Base-by-base conservation (phyloP, 1,140 invertebrate species). In the Drosophila teissieri region DNA sequence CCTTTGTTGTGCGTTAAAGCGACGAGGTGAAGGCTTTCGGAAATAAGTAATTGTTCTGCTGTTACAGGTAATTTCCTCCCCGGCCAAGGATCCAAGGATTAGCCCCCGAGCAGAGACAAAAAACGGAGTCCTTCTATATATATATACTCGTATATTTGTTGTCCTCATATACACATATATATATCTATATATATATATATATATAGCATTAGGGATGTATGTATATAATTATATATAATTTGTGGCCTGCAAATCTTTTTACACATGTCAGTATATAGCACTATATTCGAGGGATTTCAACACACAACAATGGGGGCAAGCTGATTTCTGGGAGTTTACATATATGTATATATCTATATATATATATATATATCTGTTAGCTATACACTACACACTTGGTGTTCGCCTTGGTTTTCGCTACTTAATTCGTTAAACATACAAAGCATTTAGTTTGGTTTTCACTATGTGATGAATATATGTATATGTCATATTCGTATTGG, bases 11-110 rank as follows among this genome's bases (percentile, higher is more conserved):
- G 75, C 72, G 60, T 77, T 77, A 61, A 76, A 75, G 46, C 49
- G 54, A 36, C 36, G 49, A 40, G 70, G 42, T 48, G 46, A 78
- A 54, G 49, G 76, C 75, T 79, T 79, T 73, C 76, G 64, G 72
- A 70, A 70, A 76, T 70, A 75, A 80, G 78, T 70, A 75, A 70
- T 79, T 75, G 70, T 68, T 79, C 49, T 46, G 56, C 64, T 80
- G 78, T 80, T 80, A 76, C 78, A 80, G 78, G 78, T 80, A 80
- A 80, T 80, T 80, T 80, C 78, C 78, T 80, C 62, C 31, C 48
- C 45, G 63, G 44, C 62, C 42, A 22, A 19, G 58, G 70, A 75
- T 74, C 62, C 42, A 22, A 19, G 58, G 70, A 75, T 74, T 80
- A 80, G 61, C 40, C 17, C 42, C 2, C 27, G 14, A 60, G 14